phyloP scores from a whole-genome alignment of 23 tunicate genomes.

The Diplosoma virens region DNA sequence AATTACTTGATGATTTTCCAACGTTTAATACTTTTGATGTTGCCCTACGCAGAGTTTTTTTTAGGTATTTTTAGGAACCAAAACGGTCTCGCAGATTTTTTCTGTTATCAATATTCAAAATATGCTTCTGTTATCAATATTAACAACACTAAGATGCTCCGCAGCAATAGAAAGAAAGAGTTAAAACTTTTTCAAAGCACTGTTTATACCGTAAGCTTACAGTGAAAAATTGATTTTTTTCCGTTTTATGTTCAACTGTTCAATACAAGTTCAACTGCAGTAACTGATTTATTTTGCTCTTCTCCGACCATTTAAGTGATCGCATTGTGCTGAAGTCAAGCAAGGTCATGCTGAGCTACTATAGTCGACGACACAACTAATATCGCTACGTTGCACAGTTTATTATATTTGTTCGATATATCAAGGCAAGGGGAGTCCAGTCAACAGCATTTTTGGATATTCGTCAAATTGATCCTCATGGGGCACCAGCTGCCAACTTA shows the following conservation, averaged over 20 bases:
- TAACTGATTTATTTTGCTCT: conserved; percentile 13
- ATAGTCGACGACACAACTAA: not conserved
- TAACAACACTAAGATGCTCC: too few relatives aligned
- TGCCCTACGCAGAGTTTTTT: too few relatives aligned
- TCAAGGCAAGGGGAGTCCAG: conserved; percentile 7
- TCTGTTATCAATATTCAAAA: too few relatives aligned
- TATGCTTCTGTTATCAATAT: too few relatives aligned
- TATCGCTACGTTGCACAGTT: not conserved
- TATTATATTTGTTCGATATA: not conserved
- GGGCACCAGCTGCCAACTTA: conserved; percentile 11
- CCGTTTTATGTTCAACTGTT: not conserved
- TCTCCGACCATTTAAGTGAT: conserved; percentile 1
- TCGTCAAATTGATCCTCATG: conserved; percentile 7
- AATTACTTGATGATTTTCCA: too few relatives aligned
- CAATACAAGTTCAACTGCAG: conserved; percentile 17
- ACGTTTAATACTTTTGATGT: too few relatives aligned
- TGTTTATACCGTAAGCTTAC: not conserved
- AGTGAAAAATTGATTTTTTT: not conserved
- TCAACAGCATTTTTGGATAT: conserved; percentile 19
- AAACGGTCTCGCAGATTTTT: too few relatives aligned
- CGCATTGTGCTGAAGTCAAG: not conserved
- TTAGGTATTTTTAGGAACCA: too few relatives aligned
- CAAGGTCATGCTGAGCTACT: not conserved
- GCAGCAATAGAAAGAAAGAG: not conserved
- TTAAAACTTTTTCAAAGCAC: not conserved